Conservation (phyloP, 2,888 invertebrate genomes). For the Drosophila yooni region DNA sequence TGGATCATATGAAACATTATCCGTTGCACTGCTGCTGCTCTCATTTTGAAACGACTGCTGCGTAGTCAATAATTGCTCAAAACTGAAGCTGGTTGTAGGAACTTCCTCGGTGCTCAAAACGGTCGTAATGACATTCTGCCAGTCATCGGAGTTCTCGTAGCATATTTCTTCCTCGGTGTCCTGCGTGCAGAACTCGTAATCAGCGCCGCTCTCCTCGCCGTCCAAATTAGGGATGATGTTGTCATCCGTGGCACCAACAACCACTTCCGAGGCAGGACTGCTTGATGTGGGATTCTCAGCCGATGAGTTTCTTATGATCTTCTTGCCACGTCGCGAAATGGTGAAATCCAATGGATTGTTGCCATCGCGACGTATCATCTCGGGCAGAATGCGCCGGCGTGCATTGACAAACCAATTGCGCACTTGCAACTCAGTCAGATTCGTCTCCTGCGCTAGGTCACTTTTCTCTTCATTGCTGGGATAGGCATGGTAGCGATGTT, state of each 20-base stretch:
- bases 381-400: slow-evolving; percentile 94
- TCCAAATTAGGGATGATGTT: slow-evolving; percentile 87
- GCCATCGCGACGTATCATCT: slow-evolving; percentile 96
- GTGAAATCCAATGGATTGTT: slow-evolving; percentile 96
- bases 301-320: slow-evolving; percentile 86
- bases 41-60: too few species aligned
- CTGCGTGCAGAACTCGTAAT: slow-evolving; percentile 90
- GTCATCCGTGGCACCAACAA: slow-evolving; percentile 85
- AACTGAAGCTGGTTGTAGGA: too few species aligned
- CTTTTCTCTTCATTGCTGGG: slow-evolving; percentile 97
- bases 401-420: slow-evolving; percentile 99
- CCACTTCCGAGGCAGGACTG: slow-evolving; percentile 85
- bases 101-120: slow-evolving; percentile 85
- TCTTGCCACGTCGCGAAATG: slow-evolving; percentile 95
- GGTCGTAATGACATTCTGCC: slow-evolving; percentile 89
- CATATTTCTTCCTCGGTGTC: slow-evolving; percentile 90
- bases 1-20: too few species aligned
- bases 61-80: too few species aligned
- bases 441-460: slow-evolving; percentile 93
- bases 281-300: slow-evolving; percentile 83
- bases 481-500: slow-evolving; percentile 97
- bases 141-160: slow-evolving; percentile 88
- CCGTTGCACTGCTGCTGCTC: too few species aligned
- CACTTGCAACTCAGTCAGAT: slow-evolving; percentile 94
- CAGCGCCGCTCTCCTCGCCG: slow-evolving; percentile 88